Base-by-base conservation (phyloP, 2,888 invertebrate genomes). In the Suillia variegata region DNA sequence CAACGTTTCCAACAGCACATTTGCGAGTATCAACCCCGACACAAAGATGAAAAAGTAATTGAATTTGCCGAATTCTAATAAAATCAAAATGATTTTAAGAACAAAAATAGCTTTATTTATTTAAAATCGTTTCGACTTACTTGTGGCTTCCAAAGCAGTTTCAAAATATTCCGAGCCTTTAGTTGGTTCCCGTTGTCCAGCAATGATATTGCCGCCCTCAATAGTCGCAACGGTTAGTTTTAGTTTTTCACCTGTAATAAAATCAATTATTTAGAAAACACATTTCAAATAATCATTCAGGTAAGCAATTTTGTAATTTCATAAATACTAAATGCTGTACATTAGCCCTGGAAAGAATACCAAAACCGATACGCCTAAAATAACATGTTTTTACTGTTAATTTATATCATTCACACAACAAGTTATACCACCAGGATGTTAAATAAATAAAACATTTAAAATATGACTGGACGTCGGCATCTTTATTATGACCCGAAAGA, bases 31-130 rank as follows among this genome's bases (percentile, higher is more conserved):
- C 69, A 84, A 78, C 1, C 85, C 85, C 67, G 84, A 83, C 59
- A 85, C 69, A 2, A 83, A 62, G 62, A 85, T 75, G 24, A 85
- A 69, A 20, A 79, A 64, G 53, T 81, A 79, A 70, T 86, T 85
- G 67, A 85, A 86, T 71, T 79, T 79, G 12, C 86, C 85, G 74
- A 83, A 84, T 42, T 83, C 85, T 84, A n/a, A n/a, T n/a, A n/a
- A n/a, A 59, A 31, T 31, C 12, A 67, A 65, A 31, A 12, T 8
- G 12, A 31, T 31, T 31, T 31, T 31, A 31, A 8, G 13, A 13
- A 47, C 38, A 34, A 55, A 49, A 49, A 31, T 51, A 33, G 49
- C 24, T 21, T 15, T 31, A 5, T 12, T 8, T 12, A 5, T 31
- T 12, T 5, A 31, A 38, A n/a, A n/a, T 17, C 5, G 31, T 50